Percentiles rank a stretch among this genome's conserved stretches.
Evolutionary conservation across 2,113 vertebrate species (phyloP).

Genomic region (Poeciliopsis retropinna): DNA sequence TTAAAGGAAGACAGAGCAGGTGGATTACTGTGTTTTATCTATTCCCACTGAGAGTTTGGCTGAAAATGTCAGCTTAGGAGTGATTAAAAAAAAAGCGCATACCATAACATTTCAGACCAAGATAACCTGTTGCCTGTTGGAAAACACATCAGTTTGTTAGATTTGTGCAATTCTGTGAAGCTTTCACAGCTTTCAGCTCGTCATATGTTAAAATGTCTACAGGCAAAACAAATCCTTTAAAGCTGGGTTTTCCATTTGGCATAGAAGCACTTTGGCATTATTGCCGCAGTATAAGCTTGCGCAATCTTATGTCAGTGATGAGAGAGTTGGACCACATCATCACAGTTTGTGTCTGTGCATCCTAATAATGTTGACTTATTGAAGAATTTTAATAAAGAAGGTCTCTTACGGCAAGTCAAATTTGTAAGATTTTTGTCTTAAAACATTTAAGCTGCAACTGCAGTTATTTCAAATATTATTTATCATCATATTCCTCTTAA

Average conservation of each 20-base stretch:
- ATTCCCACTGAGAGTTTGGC: neutral
- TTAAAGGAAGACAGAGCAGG: neutral
- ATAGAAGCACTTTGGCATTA: neutral
- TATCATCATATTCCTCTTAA: neutral
- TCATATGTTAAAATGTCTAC: no score
- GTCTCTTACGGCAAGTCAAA: neutral
- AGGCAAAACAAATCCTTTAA: no score
- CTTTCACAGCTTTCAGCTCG: neutral
- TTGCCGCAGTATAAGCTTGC: neutral
- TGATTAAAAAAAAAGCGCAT: neutral
- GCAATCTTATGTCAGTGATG: neutral
- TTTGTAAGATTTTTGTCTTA: neutral
- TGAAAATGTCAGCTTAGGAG: conserved; percentile 9
- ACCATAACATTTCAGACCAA: neutral
- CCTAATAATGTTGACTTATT: no score
- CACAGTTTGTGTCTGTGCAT: neutral
- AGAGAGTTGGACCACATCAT: neutral
- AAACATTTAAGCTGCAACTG: neutral
- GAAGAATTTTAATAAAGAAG: no score
- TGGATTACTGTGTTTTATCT: conserved; percentile 18
- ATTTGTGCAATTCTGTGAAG: neutral
- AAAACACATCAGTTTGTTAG: neutral
- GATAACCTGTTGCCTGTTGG: neutral
- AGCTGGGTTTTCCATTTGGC: no score
- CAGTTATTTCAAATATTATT: neutral